A percentile compares a stretch with the other conserved stretches of the same genome.
phyloP scores from a whole-genome alignment of 2,888 invertebrate genomes.

The Spatulosminthurus flaviceps region DNA sequence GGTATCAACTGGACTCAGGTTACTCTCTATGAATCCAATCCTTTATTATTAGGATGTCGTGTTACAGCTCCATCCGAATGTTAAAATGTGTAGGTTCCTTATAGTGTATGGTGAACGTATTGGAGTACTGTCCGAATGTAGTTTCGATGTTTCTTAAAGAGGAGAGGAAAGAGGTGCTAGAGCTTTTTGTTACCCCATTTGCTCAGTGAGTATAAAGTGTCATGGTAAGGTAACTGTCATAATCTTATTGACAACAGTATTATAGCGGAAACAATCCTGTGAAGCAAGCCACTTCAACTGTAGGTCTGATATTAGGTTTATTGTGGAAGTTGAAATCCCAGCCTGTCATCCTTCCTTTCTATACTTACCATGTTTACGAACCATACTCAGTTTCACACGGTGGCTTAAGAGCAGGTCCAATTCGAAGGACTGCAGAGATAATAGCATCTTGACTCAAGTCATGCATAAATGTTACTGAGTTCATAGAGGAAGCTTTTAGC shows the following conservation, averaged over 20 bases:
- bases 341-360: not conserved
- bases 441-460: not conserved
- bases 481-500: too few relatives aligned
- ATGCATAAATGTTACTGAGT: too few relatives aligned
- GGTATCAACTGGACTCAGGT: too few relatives aligned
- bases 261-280: not conserved
- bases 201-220: not conserved
- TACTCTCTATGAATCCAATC: too few relatives aligned
- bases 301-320: too few relatives aligned
- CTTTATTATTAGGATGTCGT: too few relatives aligned
- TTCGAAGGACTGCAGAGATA: not conserved
- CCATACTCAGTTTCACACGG: constrained; percentile 9
- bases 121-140: too few relatives aligned
- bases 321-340: not conserved
- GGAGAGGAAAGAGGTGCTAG: not conserved
- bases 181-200: not conserved
- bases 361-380: not conserved
- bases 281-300: not conserved
- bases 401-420: not conserved
- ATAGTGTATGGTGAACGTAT: too few relatives aligned
- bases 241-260: constrained; percentile 3
- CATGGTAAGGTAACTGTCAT: not conserved
- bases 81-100: too few relatives aligned
- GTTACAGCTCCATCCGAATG: too few relatives aligned
- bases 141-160: not conserved